Evolutionary conservation across 2,113 vertebrate genomes (phyloP), one percentile per base, ranked within the genome.

Genomic region (Scalopus aquaticus): DNA sequence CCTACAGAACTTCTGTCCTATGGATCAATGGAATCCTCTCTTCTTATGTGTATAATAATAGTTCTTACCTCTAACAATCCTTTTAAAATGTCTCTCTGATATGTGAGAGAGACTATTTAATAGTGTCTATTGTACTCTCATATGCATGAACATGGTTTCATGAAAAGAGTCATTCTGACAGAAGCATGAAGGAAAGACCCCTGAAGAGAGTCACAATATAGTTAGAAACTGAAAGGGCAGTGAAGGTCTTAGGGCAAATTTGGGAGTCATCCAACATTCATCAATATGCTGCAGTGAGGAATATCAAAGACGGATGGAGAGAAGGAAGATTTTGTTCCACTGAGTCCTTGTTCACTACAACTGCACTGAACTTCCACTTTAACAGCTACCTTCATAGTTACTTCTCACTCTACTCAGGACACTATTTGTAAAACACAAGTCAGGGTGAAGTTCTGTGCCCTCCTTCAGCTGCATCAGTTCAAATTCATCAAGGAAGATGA

Each of bases 21-120:
- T 37, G 77, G 93, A 97, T 97, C 96, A 97, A 93, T 93, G 90
- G 94, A 77, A 93, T 70, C 46, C 28, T 77, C 80, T 95, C 83
- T 69, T 96, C 88, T 96, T 84, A 94, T 94, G 69, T 96, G 37
- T 96, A 42, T 82, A 88, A 89, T 95, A 91, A 92, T 94, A 78
- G 65, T 78, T 93, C 58, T 93, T 95, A 80, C 42, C 72, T 94
- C 94, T 92, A 93, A 82, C 51, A 85, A 44, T 88, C 7, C 88
- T 96, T 97, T 96, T 39, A 90, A 96, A 96, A 80, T 44, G 9
- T 88, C 58, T 93, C 79, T 97, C 39, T 95, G 72, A 90, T 94
- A 94, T 91, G 65, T 93, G 65, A 46, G 87, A 56, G 67, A 11
- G 67, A n/a, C 70, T 94, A 46, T 70, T 93, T 96, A 93, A 88